Percentiles rank a stretch among this genome's conserved stretches.
These are phyloP conservation scores for Apis cerana DNA, from an alignment of 1,140 invertebrate genomes.

Conservation along the genomic window DNA sequence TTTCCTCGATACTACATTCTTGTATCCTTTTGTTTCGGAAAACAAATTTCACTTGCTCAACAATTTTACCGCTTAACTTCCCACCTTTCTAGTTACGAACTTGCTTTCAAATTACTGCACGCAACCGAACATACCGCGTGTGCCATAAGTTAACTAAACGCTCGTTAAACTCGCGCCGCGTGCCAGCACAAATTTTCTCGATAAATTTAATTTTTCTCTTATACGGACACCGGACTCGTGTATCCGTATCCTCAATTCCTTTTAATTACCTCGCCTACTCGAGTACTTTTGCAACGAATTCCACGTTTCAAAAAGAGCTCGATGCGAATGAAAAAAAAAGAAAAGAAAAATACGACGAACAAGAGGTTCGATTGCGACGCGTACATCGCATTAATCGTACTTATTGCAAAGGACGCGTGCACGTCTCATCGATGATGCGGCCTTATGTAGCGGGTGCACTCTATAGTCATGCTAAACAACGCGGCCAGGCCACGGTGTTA, in stretches of 20 bases:
- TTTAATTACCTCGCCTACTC: background rate
- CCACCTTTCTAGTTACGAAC: slow-evolving; percentile 29
- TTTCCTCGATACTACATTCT: background rate
- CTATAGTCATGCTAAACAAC: slow-evolving; percentile 71
- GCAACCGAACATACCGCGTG: slow-evolving; percentile 22
- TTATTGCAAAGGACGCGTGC: slow-evolving; percentile 50
- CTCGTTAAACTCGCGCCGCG: slow-evolving; percentile 15
- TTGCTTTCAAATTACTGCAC: slow-evolving; percentile 31
- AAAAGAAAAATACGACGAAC: background rate
- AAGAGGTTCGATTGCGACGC: slow-evolving; percentile 46
- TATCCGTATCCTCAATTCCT: background rate
- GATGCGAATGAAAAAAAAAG: background rate
- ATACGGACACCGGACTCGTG: too few species aligned
- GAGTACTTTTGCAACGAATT: background rate
- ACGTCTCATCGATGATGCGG: slow-evolving; percentile 19
- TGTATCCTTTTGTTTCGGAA: background rate
- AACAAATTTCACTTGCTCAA: slow-evolving; percentile 16
- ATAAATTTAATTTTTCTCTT: background rate
- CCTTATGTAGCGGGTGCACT: slow-evolving; percentile 39
- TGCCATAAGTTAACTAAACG: slow-evolving; percentile 12
- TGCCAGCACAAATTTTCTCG: background rate
- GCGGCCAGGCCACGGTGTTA: slow-evolving; percentile 30
- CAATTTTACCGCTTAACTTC: slow-evolving; percentile 39
- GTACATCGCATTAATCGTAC: slow-evolving; percentile 57
- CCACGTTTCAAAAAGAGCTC: background rate